These are phyloP conservation scores for Coregonus suidteri DNA, from an alignment of 2,797 vertebrate species.

Conservation along the genomic window DNA sequence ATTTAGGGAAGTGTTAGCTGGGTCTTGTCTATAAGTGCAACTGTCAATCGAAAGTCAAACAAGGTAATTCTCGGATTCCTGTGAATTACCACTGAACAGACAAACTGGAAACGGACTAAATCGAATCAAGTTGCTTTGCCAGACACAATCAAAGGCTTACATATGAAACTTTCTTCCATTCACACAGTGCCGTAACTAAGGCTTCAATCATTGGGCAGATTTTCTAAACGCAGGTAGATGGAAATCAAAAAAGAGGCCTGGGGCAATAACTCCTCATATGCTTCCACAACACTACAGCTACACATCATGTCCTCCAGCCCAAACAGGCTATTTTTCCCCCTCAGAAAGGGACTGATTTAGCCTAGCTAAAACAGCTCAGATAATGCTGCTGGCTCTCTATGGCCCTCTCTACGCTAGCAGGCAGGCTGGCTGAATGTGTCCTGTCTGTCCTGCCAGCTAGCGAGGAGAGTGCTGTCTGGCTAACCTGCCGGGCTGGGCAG, in stretches of 20 bases:
- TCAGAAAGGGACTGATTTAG: not conserved
- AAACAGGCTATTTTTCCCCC: constrained; percentile 1
- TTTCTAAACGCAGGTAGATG: not conserved
- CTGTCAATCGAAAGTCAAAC: no score
- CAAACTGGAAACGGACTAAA: not conserved
- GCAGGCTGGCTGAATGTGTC: constrained; percentile 6
- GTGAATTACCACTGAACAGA: constrained; percentile 24
- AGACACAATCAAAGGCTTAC: constrained; percentile 18
- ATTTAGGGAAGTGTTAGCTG: no score
- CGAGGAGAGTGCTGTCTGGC: constrained; percentile 11
- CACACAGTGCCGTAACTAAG: not conserved
- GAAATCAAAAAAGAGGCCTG: not conserved
- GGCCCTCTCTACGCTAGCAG: not conserved
- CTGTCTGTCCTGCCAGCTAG: constrained; percentile 3
- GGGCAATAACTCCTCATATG: not conserved
- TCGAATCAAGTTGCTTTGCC: constrained; percentile 12
- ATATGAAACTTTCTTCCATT: not conserved
- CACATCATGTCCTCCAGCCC: constrained; percentile 6
- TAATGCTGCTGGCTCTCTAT: not conserved
- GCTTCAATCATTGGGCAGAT: not conserved
- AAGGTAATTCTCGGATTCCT: not conserved
- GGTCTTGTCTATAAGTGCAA: no score
- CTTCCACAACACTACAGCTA: constrained; percentile 1
- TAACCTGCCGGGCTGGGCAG: constrained; percentile 15
- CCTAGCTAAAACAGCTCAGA: not conserved